Base-by-base conservation (phyloP, 2,113 vertebrate species). In the Centropus unirufus region DNA sequence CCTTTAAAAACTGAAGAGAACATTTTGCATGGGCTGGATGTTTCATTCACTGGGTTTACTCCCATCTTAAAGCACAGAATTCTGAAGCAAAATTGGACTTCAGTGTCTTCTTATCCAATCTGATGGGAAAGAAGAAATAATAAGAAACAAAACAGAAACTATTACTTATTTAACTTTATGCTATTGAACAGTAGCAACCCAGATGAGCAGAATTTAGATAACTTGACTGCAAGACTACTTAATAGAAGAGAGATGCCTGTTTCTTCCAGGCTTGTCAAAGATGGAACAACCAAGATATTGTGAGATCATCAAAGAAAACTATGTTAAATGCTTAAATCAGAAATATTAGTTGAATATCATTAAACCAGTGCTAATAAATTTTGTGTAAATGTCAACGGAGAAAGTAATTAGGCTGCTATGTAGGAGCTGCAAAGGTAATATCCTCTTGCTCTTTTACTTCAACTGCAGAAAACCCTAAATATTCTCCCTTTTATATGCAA, bases 131-230 rank as follows among this genome's bases (percentile, higher is more conserved):
- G 27, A 54, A 42, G 1, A 3, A 36, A 76, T 82, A 73, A 30
- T 3, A 13, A 26, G 29, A 8, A 39, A 20, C 12, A 49, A 27
- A 9, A 0, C 9, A 40, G 14, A 19, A 77, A 21, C 1, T 6
- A 54, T 54, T 67, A 46, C 36, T 87, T 6, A 39, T 90, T 52
- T 90, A 72, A 58, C 19, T n/a, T 6, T 6, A 19, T 66, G 20
- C 11, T 76, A 6, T 70, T 61, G 69, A 83, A 73, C 40, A 30
- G 7, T 18, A 66, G 23, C 61, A 51, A 90, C 9, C 5, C 40
- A 83, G 34, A 61, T n/a, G 5, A 55, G 6, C 4, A n/a, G 23
- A 9, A 42, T 57, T 69, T 69, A 76, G 6, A 57, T 54, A 47
- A 64, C 20, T 86, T 36, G 13, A 57, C 12, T 55, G 40, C 4